Evolutionary conservation across 2,113 vertebrate genomes (phyloP).

Genomic region (Pedetes capensis): DNA sequence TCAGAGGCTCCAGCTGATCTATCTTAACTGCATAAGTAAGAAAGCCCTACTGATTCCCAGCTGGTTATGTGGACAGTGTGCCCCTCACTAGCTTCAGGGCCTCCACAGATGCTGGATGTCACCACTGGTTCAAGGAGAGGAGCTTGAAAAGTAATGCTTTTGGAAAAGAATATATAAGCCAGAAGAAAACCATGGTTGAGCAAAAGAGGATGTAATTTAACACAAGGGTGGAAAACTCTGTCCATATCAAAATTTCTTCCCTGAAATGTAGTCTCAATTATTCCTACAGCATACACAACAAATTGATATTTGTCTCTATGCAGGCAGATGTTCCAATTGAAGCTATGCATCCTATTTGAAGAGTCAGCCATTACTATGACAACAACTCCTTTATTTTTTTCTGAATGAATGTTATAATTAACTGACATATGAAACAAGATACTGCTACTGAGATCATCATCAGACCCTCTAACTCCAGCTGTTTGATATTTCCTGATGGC

Average conservation of each 20-base stretch:
- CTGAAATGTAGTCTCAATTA: slow-evolving; percentile 28
- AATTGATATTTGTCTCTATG: slow-evolving; percentile 19
- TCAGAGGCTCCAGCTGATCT: neutral
- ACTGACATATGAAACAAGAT: slow-evolving; percentile 39
- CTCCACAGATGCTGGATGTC: neutral
- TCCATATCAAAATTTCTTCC: neutral
- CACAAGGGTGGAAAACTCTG: neutral
- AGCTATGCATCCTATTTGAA: neutral
- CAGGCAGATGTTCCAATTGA: neutral
- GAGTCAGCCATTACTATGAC: slow-evolving; percentile 50
- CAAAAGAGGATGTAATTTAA: neutral
- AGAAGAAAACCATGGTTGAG: neutral
- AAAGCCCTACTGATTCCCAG: neutral
- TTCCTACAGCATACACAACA: neutral
- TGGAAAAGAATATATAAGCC: neutral
- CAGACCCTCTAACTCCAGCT: neutral
- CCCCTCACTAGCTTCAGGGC: neutral
- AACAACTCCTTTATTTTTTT: slow-evolving; percentile 51
- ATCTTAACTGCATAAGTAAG: neutral
- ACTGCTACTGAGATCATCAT: neutral
- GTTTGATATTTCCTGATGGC: slow-evolving; percentile 1
- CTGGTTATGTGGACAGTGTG: neutral
- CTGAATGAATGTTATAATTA: slow-evolving; percentile 64
- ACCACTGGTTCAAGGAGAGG: neutral
- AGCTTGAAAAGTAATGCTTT: neutral